These are phyloP conservation scores for Timema podura DNA, from an alignment of 2,888 invertebrate species.

Conservation along the genomic window DNA sequence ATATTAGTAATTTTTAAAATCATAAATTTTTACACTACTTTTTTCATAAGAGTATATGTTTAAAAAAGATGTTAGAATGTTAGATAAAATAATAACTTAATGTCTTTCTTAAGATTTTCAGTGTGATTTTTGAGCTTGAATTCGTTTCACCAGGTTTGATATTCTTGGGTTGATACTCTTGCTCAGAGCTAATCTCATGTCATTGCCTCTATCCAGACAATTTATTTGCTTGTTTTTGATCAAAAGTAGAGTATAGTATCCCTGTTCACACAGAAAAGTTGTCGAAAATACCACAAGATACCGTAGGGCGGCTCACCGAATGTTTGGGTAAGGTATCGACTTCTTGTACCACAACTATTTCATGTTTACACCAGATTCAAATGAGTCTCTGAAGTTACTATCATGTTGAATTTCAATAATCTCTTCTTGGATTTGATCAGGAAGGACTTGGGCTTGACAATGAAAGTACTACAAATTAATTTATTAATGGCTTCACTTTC, in stretches of 20 bases:
- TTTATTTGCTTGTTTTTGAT: conserved; percentile 7
- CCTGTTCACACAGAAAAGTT: conserved; percentile 1
- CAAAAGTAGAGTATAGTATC: conserved; percentile 10
- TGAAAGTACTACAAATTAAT: conserved; percentile 3
- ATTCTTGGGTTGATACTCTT: too few relatives aligned
- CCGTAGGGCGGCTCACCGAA: background rate
- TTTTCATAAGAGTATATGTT: too few relatives aligned
- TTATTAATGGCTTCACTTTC: background rate
- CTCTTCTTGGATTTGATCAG: conserved; percentile 15
- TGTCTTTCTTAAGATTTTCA: too few relatives aligned
- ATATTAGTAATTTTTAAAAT: too few relatives aligned
- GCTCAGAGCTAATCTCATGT: background rate
- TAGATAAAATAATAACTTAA: too few relatives aligned
- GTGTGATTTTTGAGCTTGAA: too few relatives aligned
- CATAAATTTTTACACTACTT: too few relatives aligned
- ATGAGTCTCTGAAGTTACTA: background rate
- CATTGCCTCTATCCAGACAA: background rate
- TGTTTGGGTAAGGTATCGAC: background rate
- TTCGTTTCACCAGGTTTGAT: too few relatives aligned
- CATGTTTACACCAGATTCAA: conserved; percentile 4
- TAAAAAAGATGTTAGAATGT: too few relatives aligned
- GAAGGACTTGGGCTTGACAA: background rate
- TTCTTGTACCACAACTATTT: conserved; percentile 1
- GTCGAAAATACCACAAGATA: background rate
- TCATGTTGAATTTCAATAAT: conserved; percentile 6